Evolutionary conservation across 2,113 vertebrate species (phyloP).

Genomic region (Cichladusa arquata): DNA sequence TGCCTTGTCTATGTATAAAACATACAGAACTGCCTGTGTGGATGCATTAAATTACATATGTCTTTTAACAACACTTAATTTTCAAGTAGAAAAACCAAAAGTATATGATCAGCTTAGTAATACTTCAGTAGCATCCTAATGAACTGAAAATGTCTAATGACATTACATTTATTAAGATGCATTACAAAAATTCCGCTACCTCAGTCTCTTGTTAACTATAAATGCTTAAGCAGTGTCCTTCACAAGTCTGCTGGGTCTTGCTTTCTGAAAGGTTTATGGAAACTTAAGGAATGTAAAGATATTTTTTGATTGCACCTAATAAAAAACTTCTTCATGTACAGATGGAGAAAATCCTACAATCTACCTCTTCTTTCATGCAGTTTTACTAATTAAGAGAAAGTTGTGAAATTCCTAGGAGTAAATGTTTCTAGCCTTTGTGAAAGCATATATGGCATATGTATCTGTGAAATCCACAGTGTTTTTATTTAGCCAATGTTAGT

Average conservation of each 20-base stretch:
- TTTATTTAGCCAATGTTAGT: neutral
- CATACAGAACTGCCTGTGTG: neutral
- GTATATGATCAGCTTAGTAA: neutral
- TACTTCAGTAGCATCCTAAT: neutral
- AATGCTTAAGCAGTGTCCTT: neutral
- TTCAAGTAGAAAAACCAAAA: neutral
- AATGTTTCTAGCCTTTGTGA: neutral
- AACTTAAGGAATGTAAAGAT: neutral
- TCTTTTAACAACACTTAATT: neutral
- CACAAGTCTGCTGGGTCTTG: neutral
- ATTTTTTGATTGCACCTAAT: neutral
- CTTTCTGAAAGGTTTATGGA: neutral
- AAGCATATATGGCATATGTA: neutral
- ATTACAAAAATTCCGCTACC: neutral
- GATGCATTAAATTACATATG: neutral
- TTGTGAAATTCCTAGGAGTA: neutral
- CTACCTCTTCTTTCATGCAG: neutral
- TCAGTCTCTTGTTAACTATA: neutral
- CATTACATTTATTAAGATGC: neutral
- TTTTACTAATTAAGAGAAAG: neutral
- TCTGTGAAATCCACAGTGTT: neutral
- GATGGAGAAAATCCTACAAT: neutral
- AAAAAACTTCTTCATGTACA: neutral
- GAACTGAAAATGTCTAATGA: neutral
- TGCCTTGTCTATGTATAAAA: neutral